These are phyloP conservation scores for Cheilosia variabilis DNA, from an alignment of 2,888 invertebrate genomes.

Conservation along the genomic window DNA sequence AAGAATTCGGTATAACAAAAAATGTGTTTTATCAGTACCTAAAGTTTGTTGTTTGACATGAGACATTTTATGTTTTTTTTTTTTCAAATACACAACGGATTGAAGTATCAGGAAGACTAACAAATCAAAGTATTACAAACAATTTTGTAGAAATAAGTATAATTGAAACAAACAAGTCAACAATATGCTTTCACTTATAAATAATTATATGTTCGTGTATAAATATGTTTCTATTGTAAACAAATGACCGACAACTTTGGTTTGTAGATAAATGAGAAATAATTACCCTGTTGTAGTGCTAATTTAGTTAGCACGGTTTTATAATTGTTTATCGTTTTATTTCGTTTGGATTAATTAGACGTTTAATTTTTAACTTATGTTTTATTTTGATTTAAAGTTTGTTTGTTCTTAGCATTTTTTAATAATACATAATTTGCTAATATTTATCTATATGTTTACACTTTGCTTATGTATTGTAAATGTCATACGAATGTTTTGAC, in stretches of 20 bases:
- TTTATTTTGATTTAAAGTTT: constrained; percentile 24
- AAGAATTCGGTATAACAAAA: neutral
- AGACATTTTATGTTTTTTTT: neutral
- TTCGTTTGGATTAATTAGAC: constrained; percentile 29
- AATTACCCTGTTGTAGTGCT: constrained; percentile 72
- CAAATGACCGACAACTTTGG: constrained; percentile 11
- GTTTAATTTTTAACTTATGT: constrained; percentile 12
- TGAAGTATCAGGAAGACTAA: constrained; percentile 48
- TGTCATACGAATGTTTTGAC: no score
- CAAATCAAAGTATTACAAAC: constrained; percentile 13
- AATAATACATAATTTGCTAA: constrained; percentile 28
- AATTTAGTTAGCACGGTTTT: constrained; percentile 35
- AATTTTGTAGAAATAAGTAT: neutral
- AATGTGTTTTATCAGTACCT: neutral
- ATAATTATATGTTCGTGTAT: constrained; percentile 18
- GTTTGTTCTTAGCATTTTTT: neutral
- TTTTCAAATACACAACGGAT: neutral
- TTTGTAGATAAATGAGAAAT: constrained; percentile 27
- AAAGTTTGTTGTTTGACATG: neutral
- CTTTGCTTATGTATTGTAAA: neutral
- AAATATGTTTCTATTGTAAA: constrained; percentile 38
- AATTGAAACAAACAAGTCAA: constrained; percentile 10
- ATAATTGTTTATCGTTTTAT: constrained; percentile 36
- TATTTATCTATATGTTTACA: constrained; percentile 34
- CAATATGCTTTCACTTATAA: neutral